Conservation (phyloP, 2,113 vertebrate genomes). For the Toxostoma redivivum region DNA sequence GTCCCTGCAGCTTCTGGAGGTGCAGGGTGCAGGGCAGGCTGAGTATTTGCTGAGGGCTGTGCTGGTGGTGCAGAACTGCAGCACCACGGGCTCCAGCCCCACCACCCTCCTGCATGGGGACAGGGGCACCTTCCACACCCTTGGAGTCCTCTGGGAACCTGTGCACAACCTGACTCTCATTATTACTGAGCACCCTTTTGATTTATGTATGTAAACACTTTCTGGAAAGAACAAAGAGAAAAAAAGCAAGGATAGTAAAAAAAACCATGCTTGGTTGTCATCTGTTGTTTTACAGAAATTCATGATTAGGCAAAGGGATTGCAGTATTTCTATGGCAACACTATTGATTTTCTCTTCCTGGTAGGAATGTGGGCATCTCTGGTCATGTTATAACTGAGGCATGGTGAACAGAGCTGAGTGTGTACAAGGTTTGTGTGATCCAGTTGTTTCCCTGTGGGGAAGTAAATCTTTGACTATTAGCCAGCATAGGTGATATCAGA, state of each 20-base stretch:
- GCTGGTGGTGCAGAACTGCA: background rate
- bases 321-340: background rate
- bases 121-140: background rate
- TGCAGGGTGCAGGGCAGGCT: background rate
- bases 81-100: background rate
- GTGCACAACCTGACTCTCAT: accelerated
- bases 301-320: background rate
- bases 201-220: background rate
- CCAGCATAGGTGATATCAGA: background rate
- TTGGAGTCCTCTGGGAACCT: background rate
- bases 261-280: background rate
- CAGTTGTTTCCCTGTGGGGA: background rate
- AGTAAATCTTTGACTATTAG: background rate
- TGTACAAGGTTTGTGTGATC: background rate
- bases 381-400: background rate
- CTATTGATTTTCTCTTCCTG: background rate
- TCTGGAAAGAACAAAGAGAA: background rate
- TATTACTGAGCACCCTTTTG: background rate
- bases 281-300: background rate
- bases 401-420: background rate
- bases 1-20: background rate
- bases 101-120: accelerated
- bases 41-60: accelerated
- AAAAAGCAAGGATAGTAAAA: background rate
- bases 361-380: background rate